Evolutionary conservation across 2,113 vertebrate genomes (phyloP), one percentile per base, ranked within the genome.

Genomic region (Drymodes brunneopygia): DNA sequence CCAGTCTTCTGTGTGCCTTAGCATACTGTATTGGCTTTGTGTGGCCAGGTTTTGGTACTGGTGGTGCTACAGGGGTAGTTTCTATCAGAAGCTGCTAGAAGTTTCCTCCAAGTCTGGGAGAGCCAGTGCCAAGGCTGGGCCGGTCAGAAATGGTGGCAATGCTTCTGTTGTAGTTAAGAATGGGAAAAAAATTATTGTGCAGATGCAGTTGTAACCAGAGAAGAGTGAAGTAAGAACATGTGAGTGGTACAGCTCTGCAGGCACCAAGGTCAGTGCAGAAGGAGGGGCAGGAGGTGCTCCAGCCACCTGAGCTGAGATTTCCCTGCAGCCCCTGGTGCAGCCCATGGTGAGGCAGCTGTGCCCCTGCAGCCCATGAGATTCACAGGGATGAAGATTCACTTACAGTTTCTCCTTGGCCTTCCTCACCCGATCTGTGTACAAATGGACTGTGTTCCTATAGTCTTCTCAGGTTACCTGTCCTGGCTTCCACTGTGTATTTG

Each of bases 181-280:
- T 10, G 22, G 22, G 60, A 51, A 36, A 35, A 31, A 42, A 51
- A 4, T 9, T 60, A 22, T 19, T 44, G 14, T 60, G 72, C 27
- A 69, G 53, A 14, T 60, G 15, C 36, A 44, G 15, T 12, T 51
- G 9, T 17, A 31, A 36, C 36, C 44, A 77, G 53, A 60, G 53
- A 51, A 77, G 36, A 51, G 18, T 0, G 0, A 12, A 9, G 9
- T 44, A 23, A 60, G 17, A 15, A 58, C 9, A 25, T 2, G 3
- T 6, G 11, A 44, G 33, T 51, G 21, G 5, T 60, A 15, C 44
- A 58, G 5, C 27, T 31, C 31, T 58, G 25, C 31, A 50, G 21
- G 31, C 14, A 42, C 10, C 16, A 31, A 35, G 31, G 14, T 12
- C 53, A 27, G 9, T 22, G 42, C 7, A 35, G 44, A 42, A 86